Evolutionary conservation across 2,797 vertebrate genomes (phyloP).

Genomic region (Bradypodion ventrale): DNA sequence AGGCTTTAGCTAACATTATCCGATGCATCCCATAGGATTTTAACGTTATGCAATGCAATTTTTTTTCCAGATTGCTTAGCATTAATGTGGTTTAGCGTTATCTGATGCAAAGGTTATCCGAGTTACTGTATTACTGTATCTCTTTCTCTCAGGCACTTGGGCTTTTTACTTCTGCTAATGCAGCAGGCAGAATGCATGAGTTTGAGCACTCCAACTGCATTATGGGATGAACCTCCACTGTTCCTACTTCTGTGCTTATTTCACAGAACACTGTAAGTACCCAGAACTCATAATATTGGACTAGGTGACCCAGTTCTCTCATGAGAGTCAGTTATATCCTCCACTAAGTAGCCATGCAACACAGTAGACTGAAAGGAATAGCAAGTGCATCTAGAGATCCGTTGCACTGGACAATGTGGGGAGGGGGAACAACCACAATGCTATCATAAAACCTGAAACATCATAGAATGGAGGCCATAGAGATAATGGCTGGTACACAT

Average conservation of each 20-base stretch:
- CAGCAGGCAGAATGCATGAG: too few species aligned
- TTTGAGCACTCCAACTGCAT: too few species aligned
- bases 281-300: not conserved
- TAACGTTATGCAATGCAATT: too few species aligned
- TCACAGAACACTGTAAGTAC: not conserved
- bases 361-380: not conserved
- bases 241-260: not conserved
- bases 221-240: not conserved
- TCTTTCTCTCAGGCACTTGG: too few species aligned
- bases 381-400: not conserved
- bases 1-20: too few species aligned
- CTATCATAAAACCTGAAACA: not conserved
- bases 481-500: not conserved
- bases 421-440: not conserved
- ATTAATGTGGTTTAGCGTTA: too few species aligned
- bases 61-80: too few species aligned
- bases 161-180: too few species aligned
- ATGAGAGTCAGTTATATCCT: not conserved
- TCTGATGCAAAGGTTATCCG: too few species aligned
- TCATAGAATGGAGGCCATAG: not conserved
- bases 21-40: too few species aligned
- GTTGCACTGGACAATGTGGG: not conserved
- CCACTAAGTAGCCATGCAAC: not conserved
- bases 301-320: not conserved
- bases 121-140: too few species aligned